Percentiles rank a stretch among this genome's conserved stretches.
Conservation (phyloP, 2,113 vertebrate species). For the Climacteris rufus region DNA sequence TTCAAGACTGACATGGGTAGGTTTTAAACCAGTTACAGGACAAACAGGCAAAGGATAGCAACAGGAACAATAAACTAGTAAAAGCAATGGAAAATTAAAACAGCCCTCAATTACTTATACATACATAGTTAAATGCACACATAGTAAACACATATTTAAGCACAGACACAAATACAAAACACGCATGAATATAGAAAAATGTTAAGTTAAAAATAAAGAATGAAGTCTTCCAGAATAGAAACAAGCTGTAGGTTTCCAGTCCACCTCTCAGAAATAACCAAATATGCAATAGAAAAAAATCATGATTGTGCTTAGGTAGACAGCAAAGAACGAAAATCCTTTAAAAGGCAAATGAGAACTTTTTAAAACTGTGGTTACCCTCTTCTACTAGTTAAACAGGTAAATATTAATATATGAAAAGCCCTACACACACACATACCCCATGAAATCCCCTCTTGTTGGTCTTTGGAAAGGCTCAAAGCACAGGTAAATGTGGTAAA, state of each 20-base stretch:
- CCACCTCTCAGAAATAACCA: background rate
- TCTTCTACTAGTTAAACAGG: background rate
- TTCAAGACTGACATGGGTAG: background rate
- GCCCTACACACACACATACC: background rate
- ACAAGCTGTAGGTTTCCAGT: background rate
- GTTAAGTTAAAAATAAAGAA: background rate
- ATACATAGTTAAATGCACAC: background rate
- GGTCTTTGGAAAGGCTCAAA: background rate
- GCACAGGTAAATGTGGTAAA: background rate
- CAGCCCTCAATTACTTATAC: background rate
- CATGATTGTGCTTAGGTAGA: background rate
- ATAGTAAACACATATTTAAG: background rate
- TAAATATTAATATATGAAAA: background rate
- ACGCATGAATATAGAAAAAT: background rate
- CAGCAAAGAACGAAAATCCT: background rate
- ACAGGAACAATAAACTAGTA: background rate
- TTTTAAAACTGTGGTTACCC: background rate
- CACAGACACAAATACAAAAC: background rate
- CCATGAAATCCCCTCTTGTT: background rate
- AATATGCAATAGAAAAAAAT: background rate
- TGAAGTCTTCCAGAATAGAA: background rate
- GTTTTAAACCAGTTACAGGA: background rate
- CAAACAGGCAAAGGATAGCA: background rate
- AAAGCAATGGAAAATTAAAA: background rate
- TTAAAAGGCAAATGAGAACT: background rate